phyloP scores from a whole-genome alignment of 2,888 invertebrate species.

The Athrips mouffetella region DNA sequence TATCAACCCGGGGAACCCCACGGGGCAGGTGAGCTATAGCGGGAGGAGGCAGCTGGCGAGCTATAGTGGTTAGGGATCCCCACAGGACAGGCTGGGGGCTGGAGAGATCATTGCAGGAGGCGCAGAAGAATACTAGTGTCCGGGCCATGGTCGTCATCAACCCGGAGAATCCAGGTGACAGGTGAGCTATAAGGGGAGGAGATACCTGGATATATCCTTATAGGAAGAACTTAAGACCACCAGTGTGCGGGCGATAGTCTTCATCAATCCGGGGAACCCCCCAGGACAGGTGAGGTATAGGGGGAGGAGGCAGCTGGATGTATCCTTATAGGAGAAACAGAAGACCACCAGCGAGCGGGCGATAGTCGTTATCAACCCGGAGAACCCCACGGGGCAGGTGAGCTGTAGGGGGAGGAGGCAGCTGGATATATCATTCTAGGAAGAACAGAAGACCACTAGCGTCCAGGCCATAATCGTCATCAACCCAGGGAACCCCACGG shows the following conservation, averaged over 20 bases:
- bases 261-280: too few relatives aligned
- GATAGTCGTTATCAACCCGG: conserved; percentile 95
- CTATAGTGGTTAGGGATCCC: too few relatives aligned
- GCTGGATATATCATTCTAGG: conserved; percentile 82
- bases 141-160: conserved; percentile 93
- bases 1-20: conserved; percentile 97
- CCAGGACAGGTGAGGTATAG: too few relatives aligned
- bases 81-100: too few relatives aligned
- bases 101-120: conserved; percentile 83
- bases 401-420: too few relatives aligned
- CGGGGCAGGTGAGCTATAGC: conserved; percentile 80
- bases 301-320: too few relatives aligned
- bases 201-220: conserved; percentile 12
- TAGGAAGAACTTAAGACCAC: too few relatives aligned
- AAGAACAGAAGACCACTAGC: conserved; percentile 77
- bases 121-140: conserved; percentile 79
- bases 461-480: conserved; percentile 92
- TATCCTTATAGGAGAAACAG: conserved; percentile 82
- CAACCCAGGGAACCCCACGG: conserved; percentile 97
- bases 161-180: conserved; percentile 96
- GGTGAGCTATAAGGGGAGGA: conserved; percentile 27
- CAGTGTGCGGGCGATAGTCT: too few relatives aligned
- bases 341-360: conserved; percentile 82
- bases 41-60: too few relatives aligned
- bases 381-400: conserved; percentile 92